phyloP scores from a whole-genome alignment of 2,797 vertebrate genomes.

The Tragopan temminckii region DNA sequence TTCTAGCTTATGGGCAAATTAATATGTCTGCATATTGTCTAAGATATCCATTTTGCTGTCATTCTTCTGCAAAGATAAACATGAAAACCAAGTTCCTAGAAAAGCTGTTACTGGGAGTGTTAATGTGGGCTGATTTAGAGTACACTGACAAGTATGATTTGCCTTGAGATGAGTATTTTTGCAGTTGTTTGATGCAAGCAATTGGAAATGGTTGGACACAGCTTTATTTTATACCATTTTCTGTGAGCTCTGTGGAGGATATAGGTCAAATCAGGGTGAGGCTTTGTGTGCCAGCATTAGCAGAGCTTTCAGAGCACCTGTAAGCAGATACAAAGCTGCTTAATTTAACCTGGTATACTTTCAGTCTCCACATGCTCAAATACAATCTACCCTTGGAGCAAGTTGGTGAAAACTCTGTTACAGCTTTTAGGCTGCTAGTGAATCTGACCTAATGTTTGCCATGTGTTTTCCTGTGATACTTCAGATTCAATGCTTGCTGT shows the following conservation, averaged over 20 bases:
- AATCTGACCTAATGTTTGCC: not conserved
- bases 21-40: not conserved
- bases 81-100: not conserved
- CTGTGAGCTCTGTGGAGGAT: not conserved
- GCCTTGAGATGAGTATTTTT: not conserved
- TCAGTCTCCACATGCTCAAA: not conserved
- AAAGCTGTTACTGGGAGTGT: not conserved
- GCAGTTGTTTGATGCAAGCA: not conserved
- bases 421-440: not conserved
- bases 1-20: not conserved
- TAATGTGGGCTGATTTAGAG: not conserved
- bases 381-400: not conserved
- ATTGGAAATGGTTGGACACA: not conserved
- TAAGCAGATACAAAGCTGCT: slow-evolving; percentile 50
- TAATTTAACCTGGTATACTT: slow-evolving; percentile 2
- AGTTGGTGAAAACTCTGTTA: not conserved
- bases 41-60: accelerated
- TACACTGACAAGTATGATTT: not conserved
- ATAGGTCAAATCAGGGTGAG: slow-evolving; percentile 30
- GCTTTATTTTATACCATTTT: not conserved
- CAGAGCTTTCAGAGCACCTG: slow-evolving; percentile 20
- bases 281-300: slow-evolving; percentile 20
- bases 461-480: not conserved
- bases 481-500: not conserved
- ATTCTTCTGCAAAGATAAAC: not conserved